Percentiles rank a stretch among this genome's conserved stretches.
Evolutionary conservation across 2,888 invertebrate species (phyloP).

Genomic region (Cryptocheilus praepositus): DNA sequence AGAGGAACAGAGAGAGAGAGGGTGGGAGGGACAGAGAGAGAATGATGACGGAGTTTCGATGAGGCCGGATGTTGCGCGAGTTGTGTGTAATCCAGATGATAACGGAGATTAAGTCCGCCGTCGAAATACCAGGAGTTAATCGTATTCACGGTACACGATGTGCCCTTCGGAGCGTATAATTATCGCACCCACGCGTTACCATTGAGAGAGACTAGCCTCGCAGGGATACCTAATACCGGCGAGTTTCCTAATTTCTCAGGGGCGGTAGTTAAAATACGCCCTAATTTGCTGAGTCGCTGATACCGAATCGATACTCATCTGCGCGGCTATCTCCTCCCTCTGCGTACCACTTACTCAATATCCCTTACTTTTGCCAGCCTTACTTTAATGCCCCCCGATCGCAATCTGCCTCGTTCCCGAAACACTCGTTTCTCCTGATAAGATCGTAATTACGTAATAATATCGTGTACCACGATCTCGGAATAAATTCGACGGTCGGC

Average conservation of each 20-base stretch:
- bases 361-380: not conserved
- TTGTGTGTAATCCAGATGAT: slow-evolving; percentile 57
- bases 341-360: slow-evolving; percentile 5
- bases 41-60: slow-evolving; percentile 22
- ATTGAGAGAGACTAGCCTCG: slow-evolving; percentile 24
- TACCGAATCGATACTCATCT: slow-evolving; percentile 24
- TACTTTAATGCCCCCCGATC: slow-evolving; percentile 4
- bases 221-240: slow-evolving; percentile 19
- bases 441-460: not conserved
- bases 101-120: slow-evolving; percentile 60
- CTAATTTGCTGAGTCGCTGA: slow-evolving; percentile 34
- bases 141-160: slow-evolving; percentile 52
- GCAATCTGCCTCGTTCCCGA: not conserved
- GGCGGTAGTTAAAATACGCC: slow-evolving; percentile 18
- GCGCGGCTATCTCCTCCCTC: too few relatives aligned
- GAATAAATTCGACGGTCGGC: too few relatives aligned
- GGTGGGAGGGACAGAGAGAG: not conserved
- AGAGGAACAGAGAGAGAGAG: not conserved
- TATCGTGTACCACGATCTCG: too few relatives aligned
- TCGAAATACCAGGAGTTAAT: slow-evolving; percentile 60
- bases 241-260: slow-evolving; percentile 36
- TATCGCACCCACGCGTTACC: slow-evolving; percentile 42
- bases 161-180: slow-evolving; percentile 50
- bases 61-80: slow-evolving; percentile 17
- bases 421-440: not conserved